phyloP scores from a whole-genome alignment of 1,140 invertebrate genomes.

The Laupala kohalensis region DNA sequence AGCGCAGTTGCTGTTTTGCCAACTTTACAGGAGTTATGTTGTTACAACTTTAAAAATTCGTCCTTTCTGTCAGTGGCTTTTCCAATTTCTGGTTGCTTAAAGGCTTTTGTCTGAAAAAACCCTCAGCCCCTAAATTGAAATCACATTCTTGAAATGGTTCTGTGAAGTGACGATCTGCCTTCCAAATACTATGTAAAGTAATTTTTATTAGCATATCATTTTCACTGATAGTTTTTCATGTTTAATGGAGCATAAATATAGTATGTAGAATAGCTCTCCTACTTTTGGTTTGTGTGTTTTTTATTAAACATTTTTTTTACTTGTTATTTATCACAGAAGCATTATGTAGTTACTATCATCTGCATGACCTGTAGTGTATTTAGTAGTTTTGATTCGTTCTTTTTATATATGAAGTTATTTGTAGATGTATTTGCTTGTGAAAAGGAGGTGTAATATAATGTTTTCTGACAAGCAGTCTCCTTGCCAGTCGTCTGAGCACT shows the following conservation, averaged over 20 bases:
- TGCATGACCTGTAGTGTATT: neutral
- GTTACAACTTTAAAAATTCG: neutral
- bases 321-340: constrained; percentile 1
- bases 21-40: neutral
- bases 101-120: neutral
- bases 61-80: neutral
- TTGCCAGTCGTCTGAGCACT: neutral
- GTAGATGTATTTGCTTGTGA: neutral
- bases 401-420: neutral
- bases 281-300: constrained; percentile 2
- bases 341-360: neutral
- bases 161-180: neutral
- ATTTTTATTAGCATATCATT: neutral
- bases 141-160: neutral
- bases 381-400: neutral
- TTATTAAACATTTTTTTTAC: constrained; percentile 1
- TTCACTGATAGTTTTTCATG: neutral
- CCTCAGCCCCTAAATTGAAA: neutral
- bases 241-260: neutral
- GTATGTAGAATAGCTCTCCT: neutral
- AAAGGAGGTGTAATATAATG: neutral
- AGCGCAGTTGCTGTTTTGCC: neutral
- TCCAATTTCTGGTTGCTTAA: neutral
- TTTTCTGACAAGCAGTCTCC: neutral
- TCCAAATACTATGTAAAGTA: neutral